These are phyloP conservation scores for Drepana falcataria DNA, from an alignment of 2,888 invertebrate species.

Conservation along the genomic window DNA sequence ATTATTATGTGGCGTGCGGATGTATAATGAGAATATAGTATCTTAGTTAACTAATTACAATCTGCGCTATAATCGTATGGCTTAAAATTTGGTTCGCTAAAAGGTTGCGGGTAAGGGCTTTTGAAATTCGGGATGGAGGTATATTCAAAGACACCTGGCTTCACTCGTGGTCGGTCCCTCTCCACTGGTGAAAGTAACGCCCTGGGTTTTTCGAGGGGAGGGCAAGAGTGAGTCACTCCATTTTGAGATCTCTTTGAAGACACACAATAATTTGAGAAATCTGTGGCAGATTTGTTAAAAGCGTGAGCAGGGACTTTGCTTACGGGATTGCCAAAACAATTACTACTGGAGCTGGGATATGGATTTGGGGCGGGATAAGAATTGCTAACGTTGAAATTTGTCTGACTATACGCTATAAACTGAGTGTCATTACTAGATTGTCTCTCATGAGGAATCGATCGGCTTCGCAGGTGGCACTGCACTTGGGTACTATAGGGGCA, in stretches of 20 bases:
- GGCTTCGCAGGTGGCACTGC: neutral
- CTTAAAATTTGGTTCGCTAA: conserved; percentile 17
- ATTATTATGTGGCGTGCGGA: no score
- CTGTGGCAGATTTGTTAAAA: neutral
- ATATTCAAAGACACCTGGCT: conserved; percentile 27
- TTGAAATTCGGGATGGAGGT: conserved; percentile 27
- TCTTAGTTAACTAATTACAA: conserved; percentile 11
- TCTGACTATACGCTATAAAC: neutral
- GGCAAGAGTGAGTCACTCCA: conserved; percentile 8
- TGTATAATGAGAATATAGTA: no score
- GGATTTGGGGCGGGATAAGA: neutral
- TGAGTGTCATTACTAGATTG: neutral
- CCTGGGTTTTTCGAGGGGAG: conserved; percentile 26
- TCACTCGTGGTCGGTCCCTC: conserved; percentile 28
- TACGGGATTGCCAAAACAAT: neutral
- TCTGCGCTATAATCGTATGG: conserved; percentile 8
- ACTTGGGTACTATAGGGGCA: conserved; percentile 24
- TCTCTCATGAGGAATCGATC: neutral
- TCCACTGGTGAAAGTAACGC: conserved; percentile 24
- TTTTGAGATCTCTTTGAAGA: neutral
- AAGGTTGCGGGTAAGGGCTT: conserved; percentile 26
- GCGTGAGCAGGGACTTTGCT: neutral
- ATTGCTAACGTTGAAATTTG: neutral
- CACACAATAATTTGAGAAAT: neutral
- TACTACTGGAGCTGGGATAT: neutral